Conservation (phyloP, 2,888 invertebrate genomes). For the Encarsia formosa region DNA sequence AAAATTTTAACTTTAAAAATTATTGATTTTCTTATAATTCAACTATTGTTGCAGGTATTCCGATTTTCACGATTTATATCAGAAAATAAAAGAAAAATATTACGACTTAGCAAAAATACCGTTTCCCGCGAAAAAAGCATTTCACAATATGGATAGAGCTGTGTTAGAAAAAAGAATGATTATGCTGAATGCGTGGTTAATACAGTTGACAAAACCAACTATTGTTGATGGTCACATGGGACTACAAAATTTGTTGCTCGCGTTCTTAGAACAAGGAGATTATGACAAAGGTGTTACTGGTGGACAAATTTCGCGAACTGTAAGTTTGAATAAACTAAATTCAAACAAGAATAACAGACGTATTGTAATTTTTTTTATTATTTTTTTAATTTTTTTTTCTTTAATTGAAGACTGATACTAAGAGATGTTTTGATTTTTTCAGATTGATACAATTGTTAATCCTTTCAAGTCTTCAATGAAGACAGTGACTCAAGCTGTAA, state of each 20-base stretch:
- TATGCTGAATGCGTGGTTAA: conserved; percentile 77
- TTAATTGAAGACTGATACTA: not conserved
- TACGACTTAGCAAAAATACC: conserved; percentile 71
- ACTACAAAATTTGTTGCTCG: conserved; percentile 59
- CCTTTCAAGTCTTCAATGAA: conserved; percentile 81
- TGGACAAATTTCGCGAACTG: conserved; percentile 59
- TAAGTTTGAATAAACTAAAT: conserved; percentile 37
- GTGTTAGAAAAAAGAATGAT: conserved; percentile 82
- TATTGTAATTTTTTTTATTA: not conserved
- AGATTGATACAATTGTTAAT: conserved; percentile 72
- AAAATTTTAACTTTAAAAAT: no score
- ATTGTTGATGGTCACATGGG: conserved; percentile 61
- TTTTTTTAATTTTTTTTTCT: not conserved
- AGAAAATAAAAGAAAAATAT: conserved; percentile 79
- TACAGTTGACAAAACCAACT: conserved; percentile 62
- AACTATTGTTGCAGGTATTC: conserved; percentile 61
- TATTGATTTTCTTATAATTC: not conserved
- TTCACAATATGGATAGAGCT: conserved; percentile 83
- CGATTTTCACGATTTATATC: conserved; percentile 87
- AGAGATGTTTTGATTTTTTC: conserved; percentile 20
- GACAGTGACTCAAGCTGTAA: conserved; percentile 68
- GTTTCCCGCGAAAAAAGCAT: conserved; percentile 90
- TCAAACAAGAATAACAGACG: not conserved
- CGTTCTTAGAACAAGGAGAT: conserved; percentile 67
- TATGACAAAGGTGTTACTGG: conserved; percentile 64